Percentiles rank a stretch among this genome's conserved stretches.
Conservation (phyloP, 1,140 invertebrate genomes). For the Octopus bimaculoides region DNA sequence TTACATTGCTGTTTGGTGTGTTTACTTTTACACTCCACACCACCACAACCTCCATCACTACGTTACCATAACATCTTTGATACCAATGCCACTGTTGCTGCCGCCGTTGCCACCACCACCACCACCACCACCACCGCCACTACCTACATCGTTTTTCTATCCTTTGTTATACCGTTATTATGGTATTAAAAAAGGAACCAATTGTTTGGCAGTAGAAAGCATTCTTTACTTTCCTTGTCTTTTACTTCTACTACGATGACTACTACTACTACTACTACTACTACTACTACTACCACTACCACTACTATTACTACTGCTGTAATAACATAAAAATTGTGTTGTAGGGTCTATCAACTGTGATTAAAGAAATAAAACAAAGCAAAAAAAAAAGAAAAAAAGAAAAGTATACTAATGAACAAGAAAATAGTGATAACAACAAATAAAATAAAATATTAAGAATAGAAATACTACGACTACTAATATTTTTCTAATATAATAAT, state of each 20-base stretch:
- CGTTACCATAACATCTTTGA: neutral
- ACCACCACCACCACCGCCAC: neutral
- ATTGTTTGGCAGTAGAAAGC: too few species aligned
- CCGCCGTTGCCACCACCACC: neutral
- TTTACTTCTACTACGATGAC: constrained; percentile 7
- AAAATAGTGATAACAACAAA: too few species aligned
- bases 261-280: constrained; percentile 14
- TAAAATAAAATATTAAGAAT: too few species aligned
- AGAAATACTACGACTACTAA: too few species aligned
- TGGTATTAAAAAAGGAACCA: too few species aligned
- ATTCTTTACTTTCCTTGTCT: neutral
- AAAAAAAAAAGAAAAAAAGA: too few species aligned
- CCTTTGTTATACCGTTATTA: too few species aligned
- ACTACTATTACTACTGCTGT: neutral
- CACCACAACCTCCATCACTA: neutral
- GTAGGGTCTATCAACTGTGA: too few species aligned
- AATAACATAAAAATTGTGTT: too few species aligned
- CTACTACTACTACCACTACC: constrained; percentile 7
- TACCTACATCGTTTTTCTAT: neutral
- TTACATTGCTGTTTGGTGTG: neutral
- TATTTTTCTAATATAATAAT: too few species aligned
- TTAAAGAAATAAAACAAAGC: too few species aligned
- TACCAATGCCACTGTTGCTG: constrained; percentile 9
- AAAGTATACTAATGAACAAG: too few species aligned
- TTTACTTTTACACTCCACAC: neutral